Evolutionary conservation across 1,140 invertebrate genomes (phyloP), one percentile per base, ranked within the genome.

Genomic region (Panonychus citri): DNA sequence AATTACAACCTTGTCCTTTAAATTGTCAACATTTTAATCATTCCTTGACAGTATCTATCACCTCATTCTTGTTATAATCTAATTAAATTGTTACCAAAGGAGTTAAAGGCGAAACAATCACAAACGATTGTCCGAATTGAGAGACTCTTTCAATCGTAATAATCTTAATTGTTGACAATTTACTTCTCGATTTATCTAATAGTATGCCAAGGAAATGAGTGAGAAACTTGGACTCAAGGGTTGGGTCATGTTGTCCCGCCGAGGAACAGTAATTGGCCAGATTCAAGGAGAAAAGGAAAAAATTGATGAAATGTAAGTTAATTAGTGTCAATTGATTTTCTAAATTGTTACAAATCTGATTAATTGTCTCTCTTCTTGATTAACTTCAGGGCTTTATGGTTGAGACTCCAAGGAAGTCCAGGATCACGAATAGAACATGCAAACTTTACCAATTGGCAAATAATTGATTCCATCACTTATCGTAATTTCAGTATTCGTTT

Each of bases 221-320:
- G 75, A 76, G 57, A 73, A 79, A 61, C 69, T 83, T 17, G 77
- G 77, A 39, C 74, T 89, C 17, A 76, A 76, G 28, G 86, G 86
- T n/a, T 90, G 85, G 85, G 81, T 89, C 54, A 88, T 88, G 67
- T 86, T 87, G 65, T 80, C 78, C n/a, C 84, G 81, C 67, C 76
- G 75, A 59, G 85, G 85, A 27, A 85, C 85, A 10, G 82, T 89
- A 51, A 72, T 84, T 1, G 86, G 86, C 24, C 85, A 85, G 69
- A 76, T 89, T 67, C 82, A 90, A 71, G 86, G 86, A 25, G 73
- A 73, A 17, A 83, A 82, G 66, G 70, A 76, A 8, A 74, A 78
- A 59, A 71, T 89, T 55, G 81, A 88, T 67, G 78, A 83, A 67
- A 83, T 89, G 86, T 88, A 73, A 79, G 81, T 13, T 13, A 8